phyloP scores from a whole-genome alignment of 2,888 invertebrate species.

The Physocephala rufipes region DNA sequence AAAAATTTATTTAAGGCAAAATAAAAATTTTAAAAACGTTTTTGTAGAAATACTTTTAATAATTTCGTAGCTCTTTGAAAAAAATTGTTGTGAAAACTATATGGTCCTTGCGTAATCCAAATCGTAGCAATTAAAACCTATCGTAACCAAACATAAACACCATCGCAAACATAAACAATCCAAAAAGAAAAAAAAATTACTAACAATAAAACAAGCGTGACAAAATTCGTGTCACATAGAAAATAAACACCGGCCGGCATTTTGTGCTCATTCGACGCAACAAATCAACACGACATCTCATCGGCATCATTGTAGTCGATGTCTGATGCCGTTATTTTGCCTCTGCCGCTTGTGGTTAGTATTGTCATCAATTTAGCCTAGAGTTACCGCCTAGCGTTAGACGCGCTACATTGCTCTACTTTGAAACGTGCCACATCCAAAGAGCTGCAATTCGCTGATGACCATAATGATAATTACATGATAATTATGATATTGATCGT shows the following conservation, averaged over 20 bases:
- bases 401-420: slow-evolving; percentile 5
- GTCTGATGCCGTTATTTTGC: neutral
- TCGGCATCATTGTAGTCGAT: neutral
- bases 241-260: slow-evolving; percentile 58
- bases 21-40: slow-evolving; percentile 30
- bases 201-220: slow-evolving; percentile 5
- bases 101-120: neutral
- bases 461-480: neutral
- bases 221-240: slow-evolving; percentile 1
- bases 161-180: neutral
- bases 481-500: slow-evolving; percentile 14
- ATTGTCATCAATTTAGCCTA: neutral
- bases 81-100: slow-evolving; percentile 15
- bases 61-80: neutral
- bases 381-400: slow-evolving; percentile 5
- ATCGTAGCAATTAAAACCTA: neutral
- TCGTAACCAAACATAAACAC: neutral
- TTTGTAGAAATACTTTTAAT: slow-evolving; percentile 4
- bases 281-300: neutral
- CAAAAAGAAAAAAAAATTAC: slow-evolving; percentile 20
- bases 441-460: neutral
- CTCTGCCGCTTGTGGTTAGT: neutral
- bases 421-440: no score
- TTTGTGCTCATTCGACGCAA: slow-evolving; percentile 61
- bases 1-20: slow-evolving; percentile 8